phyloP scores from a whole-genome alignment of 64 coral and sea anemone species.

The Actinia equina region DNA sequence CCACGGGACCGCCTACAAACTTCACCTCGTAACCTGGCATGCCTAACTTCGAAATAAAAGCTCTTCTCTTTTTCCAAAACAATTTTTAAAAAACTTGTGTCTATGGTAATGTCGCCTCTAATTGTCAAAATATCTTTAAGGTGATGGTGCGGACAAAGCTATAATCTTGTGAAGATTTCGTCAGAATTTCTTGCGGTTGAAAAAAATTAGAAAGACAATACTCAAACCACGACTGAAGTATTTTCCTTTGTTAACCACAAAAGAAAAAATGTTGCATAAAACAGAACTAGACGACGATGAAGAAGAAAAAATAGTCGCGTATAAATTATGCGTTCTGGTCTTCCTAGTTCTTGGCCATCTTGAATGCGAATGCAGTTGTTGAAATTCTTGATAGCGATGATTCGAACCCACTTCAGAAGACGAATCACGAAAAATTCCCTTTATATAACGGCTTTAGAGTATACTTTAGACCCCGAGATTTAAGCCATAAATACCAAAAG shows the following conservation, averaged over 20 bases:
- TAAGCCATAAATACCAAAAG: neutral
- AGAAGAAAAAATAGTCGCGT: neutral
- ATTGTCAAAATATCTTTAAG: too few species aligned
- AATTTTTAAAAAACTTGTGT: neutral
- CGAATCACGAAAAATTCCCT: neutral
- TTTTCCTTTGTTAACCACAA: neutral
- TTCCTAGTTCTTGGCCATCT: neutral
- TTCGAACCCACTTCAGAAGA: neutral
- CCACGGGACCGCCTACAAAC: slow-evolving; percentile 49
- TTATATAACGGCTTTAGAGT: neutral
- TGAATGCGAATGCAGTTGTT: neutral
- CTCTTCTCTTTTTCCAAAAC: neutral
- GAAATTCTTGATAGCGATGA: neutral
- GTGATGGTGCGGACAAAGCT: too few species aligned
- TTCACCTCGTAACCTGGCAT: slow-evolving; percentile 96
- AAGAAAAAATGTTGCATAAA: neutral
- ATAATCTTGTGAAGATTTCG: too few species aligned
- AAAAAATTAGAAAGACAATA: too few species aligned
- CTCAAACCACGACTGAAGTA: too few species aligned
- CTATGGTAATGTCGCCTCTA: neutral
- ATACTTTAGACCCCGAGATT: neutral
- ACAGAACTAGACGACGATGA: neutral
- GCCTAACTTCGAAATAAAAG: neutral
- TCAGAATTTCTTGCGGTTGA: too few species aligned
- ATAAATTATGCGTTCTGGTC: too few species aligned